Conservation (phyloP, 1,140 invertebrate species). For the Ooceraea biroi region DNA sequence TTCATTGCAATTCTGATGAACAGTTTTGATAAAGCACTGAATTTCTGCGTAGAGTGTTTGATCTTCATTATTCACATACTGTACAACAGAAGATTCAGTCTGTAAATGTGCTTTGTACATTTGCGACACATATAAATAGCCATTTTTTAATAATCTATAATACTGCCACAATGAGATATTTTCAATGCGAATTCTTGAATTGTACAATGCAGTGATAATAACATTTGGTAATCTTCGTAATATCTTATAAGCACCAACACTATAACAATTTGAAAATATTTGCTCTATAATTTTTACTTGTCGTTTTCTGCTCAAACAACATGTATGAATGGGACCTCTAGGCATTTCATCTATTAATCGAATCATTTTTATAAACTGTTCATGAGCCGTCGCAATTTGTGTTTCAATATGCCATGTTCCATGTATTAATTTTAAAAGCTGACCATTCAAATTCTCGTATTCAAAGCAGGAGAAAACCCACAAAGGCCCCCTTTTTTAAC, state of each 20-base stretch:
- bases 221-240: neutral
- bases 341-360: constrained; percentile 29
- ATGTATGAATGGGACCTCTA: neutral
- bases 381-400: constrained; percentile 67
- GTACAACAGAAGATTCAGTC: constrained; percentile 6
- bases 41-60: neutral
- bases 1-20: constrained; percentile 18
- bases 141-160: no score
- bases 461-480: constrained; percentile 38
- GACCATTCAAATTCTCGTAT: constrained; percentile 72
- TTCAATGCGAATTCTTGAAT: constrained; percentile 16
- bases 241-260: constrained; percentile 3
- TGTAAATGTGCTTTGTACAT: constrained; percentile 39
- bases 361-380: constrained; percentile 64
- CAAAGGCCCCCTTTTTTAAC: constrained; percentile 5
- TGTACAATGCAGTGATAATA: neutral
- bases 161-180: no score
- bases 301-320: constrained; percentile 15
- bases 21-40: constrained; percentile 16
- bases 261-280: constrained; percentile 7
- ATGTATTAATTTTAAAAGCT: constrained; percentile 68
- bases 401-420: constrained; percentile 70
- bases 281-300: constrained; percentile 30
- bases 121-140: no score
- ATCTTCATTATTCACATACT: constrained; percentile 15